These are phyloP conservation scores for Acyrthosiphon pisum DNA, from an alignment of 1,140 invertebrate genomes.

Conservation along the genomic window DNA sequence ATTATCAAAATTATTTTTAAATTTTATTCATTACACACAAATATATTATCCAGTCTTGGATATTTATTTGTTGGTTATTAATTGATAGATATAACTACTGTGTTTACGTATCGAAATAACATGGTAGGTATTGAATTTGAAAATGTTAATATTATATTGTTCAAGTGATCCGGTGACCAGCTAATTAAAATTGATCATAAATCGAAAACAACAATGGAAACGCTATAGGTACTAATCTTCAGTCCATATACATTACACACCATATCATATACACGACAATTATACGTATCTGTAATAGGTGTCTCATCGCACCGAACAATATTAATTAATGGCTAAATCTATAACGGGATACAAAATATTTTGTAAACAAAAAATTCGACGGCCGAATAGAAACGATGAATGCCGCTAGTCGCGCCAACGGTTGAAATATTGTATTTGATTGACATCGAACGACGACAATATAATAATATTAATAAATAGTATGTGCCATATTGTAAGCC, in stretches of 20 bases:
- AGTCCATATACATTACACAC: neutral
- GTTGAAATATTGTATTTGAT: neutral
- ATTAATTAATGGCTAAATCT: neutral
- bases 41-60: neutral
- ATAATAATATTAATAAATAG: too few relatives aligned
- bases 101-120: neutral
- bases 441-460: neutral
- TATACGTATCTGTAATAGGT: neutral
- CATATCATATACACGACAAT: neutral
- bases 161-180: neutral
- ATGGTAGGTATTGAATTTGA: neutral
- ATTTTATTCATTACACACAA: neutral
- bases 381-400: neutral
- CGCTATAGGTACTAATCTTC: neutral
- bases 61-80: neutral
- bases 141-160: neutral
- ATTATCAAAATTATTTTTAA: neutral
- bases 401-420: too few relatives aligned
- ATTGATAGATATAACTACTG: neutral
- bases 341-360: neutral
- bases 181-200: neutral
- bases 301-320: neutral
- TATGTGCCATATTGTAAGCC: neutral
- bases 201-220: neutral
- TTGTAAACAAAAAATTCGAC: neutral